phyloP scores from a whole-genome alignment of 2,888 invertebrate species.

The Sinohyriopsis cumingii region DNA sequence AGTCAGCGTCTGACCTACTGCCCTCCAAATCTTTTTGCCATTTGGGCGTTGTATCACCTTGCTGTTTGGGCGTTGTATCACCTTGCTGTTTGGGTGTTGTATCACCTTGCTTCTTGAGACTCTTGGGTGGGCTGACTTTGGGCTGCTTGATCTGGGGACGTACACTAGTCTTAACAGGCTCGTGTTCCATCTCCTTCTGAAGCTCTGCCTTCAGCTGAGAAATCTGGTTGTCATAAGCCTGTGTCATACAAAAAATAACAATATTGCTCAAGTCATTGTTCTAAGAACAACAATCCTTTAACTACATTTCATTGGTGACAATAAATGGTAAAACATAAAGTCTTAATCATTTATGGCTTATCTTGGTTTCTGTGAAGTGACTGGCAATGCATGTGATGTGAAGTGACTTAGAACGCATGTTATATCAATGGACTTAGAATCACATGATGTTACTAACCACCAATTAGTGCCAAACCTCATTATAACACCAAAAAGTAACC shows the following conservation, averaged over 20 bases:
- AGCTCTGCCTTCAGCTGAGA: conserved; percentile 66
- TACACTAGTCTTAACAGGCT: conserved; percentile 54
- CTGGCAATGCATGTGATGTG: too few relatives aligned
- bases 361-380: too few relatives aligned
- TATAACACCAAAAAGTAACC: too few relatives aligned
- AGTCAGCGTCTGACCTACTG: conserved; percentile 56
- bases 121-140: conserved; percentile 46
- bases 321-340: too few relatives aligned
- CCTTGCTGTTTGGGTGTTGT: conserved; percentile 26
- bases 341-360: too few relatives aligned
- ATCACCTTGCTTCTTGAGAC: conserved; percentile 22
- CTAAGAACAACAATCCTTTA: too few relatives aligned
- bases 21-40: conserved; percentile 10
- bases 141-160: conserved; percentile 74
- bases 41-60: conserved; percentile 12
- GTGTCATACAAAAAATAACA: conserved; percentile 3
- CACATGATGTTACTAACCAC: too few relatives aligned
- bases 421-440: too few relatives aligned
- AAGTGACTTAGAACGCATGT: too few relatives aligned
- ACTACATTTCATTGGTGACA: too few relatives aligned
- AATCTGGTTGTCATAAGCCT: conserved; percentile 71
- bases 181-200: conserved; percentile 68
- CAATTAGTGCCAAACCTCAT: too few relatives aligned
- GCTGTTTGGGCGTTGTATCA: conserved; percentile 17
- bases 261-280: too few relatives aligned